Conservation (phyloP, 2,888 invertebrate species). For the Parochlus steinenii region DNA sequence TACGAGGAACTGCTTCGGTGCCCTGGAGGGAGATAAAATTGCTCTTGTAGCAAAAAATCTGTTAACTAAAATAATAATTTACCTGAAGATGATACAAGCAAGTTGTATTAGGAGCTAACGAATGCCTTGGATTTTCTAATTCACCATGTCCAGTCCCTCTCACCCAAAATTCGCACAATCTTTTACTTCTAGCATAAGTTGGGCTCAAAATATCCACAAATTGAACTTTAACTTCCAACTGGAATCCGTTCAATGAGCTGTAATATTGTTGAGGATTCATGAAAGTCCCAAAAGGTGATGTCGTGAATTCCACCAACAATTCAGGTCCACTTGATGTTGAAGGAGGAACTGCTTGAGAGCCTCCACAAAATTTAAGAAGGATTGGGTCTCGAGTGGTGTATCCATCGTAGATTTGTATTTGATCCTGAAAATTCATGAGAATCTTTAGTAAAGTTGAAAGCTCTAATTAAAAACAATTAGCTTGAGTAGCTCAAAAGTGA, state of each 20-base stretch:
- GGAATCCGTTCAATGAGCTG: conserved; percentile 72
- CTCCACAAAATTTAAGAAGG: conserved; percentile 77
- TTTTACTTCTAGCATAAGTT: conserved; percentile 68
- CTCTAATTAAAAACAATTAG: neutral
- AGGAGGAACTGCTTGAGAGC: conserved; percentile 71
- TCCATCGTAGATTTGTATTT: conserved; percentile 76
- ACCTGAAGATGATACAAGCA: conserved; percentile 70
- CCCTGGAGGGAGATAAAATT: conserved; percentile 35
- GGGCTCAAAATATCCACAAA: conserved; percentile 73
- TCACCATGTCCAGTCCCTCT: conserved; percentile 64
- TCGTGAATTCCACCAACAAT: conserved; percentile 74
- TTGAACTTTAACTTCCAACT: conserved; percentile 66
- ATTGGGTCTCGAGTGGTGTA: conserved; percentile 78
- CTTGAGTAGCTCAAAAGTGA: neutral
- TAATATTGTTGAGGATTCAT: conserved; percentile 45
- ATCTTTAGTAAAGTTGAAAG: neutral
- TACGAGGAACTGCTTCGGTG: conserved; percentile 39
- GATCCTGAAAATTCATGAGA: conserved; percentile 37
- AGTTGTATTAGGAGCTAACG: conserved; percentile 73
- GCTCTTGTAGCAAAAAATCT: conserved; percentile 18
- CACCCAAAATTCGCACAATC: conserved; percentile 73
- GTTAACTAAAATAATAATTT: conserved; percentile 17
- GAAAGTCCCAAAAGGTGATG: conserved; percentile 79
- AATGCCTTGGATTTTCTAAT: conserved; percentile 68
- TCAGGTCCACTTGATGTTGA: conserved; percentile 78